Evolutionary conservation across 2,113 vertebrate genomes (phyloP).

Genomic region (Zosterops pallidus): DNA sequence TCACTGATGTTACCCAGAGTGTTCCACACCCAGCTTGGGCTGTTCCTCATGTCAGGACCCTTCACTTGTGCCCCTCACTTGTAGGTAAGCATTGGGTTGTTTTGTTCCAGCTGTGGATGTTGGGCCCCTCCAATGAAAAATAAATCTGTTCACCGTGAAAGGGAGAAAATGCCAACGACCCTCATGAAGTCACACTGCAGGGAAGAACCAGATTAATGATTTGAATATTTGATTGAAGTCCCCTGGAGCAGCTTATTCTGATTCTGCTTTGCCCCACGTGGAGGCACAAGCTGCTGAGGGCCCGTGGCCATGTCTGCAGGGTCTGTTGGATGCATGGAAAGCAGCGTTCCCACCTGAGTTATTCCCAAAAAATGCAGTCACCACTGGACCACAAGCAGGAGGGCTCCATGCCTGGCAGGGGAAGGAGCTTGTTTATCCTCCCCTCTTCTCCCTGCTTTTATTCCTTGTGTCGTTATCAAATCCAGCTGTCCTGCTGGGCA

Average conservation of each 20-base stretch:
- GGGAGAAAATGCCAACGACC: not conserved
- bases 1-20: not conserved
- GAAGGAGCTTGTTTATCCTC: not conserved
- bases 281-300: not conserved
- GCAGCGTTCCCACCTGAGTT: not conserved
- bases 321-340: not conserved
- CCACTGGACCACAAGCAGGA: not conserved
- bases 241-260: not conserved
- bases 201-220: not conserved
- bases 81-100: rapidly evolving
- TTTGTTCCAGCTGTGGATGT: not conserved
- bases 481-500: rapidly evolving
- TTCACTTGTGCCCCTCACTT: not conserved
- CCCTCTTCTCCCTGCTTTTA: not conserved
- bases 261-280: not conserved
- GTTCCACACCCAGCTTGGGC: not conserved
- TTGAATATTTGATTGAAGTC: not conserved
- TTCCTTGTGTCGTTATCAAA: not conserved
- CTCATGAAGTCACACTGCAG: not conserved
- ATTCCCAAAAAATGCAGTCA: not conserved
- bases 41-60: not conserved
- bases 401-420: not conserved
- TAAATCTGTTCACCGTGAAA: not conserved
- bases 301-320: rapidly evolving
- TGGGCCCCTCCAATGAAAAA: not conserved